Evolutionary conservation across 2,113 vertebrate genomes (phyloP).

Genomic region (Eudyptes chrysolophus): DNA sequence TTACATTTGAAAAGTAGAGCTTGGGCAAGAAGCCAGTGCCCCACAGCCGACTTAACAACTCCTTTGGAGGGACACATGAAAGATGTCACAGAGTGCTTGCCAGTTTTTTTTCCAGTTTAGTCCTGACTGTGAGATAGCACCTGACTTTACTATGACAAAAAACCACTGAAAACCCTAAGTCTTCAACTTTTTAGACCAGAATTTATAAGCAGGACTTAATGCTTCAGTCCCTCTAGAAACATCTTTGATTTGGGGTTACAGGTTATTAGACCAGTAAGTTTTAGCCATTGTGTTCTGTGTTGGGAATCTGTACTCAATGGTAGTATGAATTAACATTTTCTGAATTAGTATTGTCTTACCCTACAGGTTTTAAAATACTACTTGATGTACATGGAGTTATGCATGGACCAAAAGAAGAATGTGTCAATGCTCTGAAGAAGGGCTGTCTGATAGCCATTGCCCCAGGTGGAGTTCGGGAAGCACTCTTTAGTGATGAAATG

Average conservation of each 20-base stretch:
- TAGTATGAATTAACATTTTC: background rate
- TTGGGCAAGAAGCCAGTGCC: background rate
- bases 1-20: background rate
- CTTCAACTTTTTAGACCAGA: background rate
- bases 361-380: slow-evolving; percentile 90
- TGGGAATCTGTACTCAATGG: background rate
- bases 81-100: background rate
- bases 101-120: background rate
- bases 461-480: slow-evolving; percentile 92
- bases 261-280: background rate
- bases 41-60: background rate
- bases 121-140: background rate
- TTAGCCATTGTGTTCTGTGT: background rate
- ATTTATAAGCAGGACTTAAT: background rate
- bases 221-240: background rate
- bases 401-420: slow-evolving; percentile 93
- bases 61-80: background rate
- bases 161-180: background rate
- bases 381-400: slow-evolving; percentile 88
- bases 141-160: background rate
- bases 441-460: slow-evolving; percentile 88
- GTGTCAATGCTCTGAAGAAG: slow-evolving; percentile 83
- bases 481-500: slow-evolving; percentile 90
- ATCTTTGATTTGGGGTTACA: background rate
- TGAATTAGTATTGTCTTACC: background rate